phyloP scores from a whole-genome alignment of 2,797 vertebrate species.

The Gobionotothen gibberifrons region DNA sequence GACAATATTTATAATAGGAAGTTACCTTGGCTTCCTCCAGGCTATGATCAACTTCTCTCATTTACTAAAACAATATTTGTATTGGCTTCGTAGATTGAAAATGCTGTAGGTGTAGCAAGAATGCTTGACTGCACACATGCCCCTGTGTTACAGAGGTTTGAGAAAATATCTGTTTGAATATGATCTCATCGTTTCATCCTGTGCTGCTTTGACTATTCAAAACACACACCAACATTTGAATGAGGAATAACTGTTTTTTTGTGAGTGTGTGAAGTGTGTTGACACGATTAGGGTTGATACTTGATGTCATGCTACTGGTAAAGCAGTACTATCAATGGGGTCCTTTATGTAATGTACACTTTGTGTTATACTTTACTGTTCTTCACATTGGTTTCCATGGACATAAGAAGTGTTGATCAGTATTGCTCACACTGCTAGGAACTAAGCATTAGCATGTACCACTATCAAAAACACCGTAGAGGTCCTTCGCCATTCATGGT shows the following conservation, averaged over 20 bases:
- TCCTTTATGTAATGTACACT: background rate
- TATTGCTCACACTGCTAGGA: background rate
- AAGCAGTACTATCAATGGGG: background rate
- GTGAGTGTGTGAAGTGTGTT: background rate
- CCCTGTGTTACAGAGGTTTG: conserved; percentile 27
- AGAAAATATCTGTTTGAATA: conserved; percentile 58
- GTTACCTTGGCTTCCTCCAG: conserved; percentile 16
- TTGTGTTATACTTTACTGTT: background rate
- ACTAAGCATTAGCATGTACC: background rate
- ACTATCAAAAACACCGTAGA: background rate
- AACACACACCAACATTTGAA: conserved; percentile 52
- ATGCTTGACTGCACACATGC: background rate
- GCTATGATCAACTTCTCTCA: conserved; percentile 27
- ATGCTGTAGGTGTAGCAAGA: conserved; percentile 17
- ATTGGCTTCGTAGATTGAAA: conserved; percentile 12
- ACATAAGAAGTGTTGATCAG: background rate
- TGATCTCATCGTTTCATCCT: conserved; percentile 50
- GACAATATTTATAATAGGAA: conserved; percentile 46
- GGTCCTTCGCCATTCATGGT: background rate
- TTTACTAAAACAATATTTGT: conserved; percentile 49
- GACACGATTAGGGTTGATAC: background rate
- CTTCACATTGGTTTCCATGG: background rate
- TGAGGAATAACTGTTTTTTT: conserved; percentile 14
- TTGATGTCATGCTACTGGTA: background rate
- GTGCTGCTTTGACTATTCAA: conserved; percentile 72